Base-by-base conservation (phyloP, 2,113 vertebrate species). In the Oreochromis spilurus region DNA sequence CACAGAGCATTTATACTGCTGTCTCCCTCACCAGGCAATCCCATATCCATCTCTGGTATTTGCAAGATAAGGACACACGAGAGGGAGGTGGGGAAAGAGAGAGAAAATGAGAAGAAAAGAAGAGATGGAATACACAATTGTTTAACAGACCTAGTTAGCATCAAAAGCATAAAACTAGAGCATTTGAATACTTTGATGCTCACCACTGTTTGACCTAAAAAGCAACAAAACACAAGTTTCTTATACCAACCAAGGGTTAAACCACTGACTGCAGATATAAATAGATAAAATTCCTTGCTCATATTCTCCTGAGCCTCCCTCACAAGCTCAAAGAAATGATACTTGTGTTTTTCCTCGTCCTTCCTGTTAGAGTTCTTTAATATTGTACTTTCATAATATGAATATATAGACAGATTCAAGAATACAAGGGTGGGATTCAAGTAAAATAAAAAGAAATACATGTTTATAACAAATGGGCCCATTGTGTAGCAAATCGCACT, bases 1-100 rank as follows among this genome's bases (percentile, higher is more conserved):
- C 97, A 98, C 48, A 98, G 95, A 7, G 97, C 97, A 1, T 95
- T 97, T 87, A 98, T 97, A 86, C 96, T 84, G 3, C 96, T 55
- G 19, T 98, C 97, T 0, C 88, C 96, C 38, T 98, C 98, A 0
- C 91, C 83, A 8, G 95, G 84, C 16, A 97, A 84, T 1, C 96
- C 93, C 89, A 96, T 85, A 14, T 97, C 97, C 95, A 97, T 95
- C 83, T 98, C 98, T 53, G 93, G 95, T 79, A 96, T 95, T 96
- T 78, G 88, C 70, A 88, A 90, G 55, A 60, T 84, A 87, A 62
- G 60, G 17, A 52, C 5, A 81, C 43, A 77, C 2, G 79, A 34
- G 57, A 40, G 83, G 81, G 24, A 60, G 45, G 12, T n/a, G 16
- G 48, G 38, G 4, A 12, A 16, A 21, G 75, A 62, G 26, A 40